Evolutionary conservation across 2,888 invertebrate species (phyloP), one percentile per base, ranked within the genome.

Genomic region (Elysia crispata): DNA sequence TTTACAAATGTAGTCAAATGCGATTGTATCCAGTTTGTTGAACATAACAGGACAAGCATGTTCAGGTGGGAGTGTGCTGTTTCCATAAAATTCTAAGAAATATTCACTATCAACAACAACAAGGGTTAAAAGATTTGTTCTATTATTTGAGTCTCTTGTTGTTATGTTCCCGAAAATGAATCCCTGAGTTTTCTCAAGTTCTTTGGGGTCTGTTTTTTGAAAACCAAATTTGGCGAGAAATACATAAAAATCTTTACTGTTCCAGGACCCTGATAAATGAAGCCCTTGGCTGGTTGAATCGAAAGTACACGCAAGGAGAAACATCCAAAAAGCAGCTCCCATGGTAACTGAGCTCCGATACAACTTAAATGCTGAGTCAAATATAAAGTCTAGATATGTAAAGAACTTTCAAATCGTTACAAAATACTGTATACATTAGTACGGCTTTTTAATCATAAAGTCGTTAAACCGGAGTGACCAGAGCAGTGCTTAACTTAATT

Each of bases 121-220:
- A 85, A 98, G 94, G 23, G 97, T 97, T 57, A 96, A 94, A 18
- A 95, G 95, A 84, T 83, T 82, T 5, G 81, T 82, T 49, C 76
- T 50, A 25, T 67, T 77, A 8, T 18, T 23, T 30, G 83, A 79
- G 84, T 93, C 94, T 0, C 96, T 94, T 33, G 49, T 28, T 50
- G 98, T 97, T 70, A 98, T 95, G 92, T 98, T 98, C 20, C 99
- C 99, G 92, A 97, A 99, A 87, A 99, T 97, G 92, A 97, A 98
- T 72, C 98, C 98, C 92, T 96, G 96, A 85, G 97, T 97, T 89
- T 96, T 95, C 87, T 95, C 95, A 88, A 95, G 95, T 86, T 95
- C 95, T 92, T 97, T 95, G 66, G 95, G 94, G 92, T 97, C 97
- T 20, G 98, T 98, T 93, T 98, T 97, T 93, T 98, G 98, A 92